These are phyloP conservation scores for Scalopus aquaticus DNA, from an alignment of 2,113 vertebrate genomes.

Conservation along the genomic window DNA sequence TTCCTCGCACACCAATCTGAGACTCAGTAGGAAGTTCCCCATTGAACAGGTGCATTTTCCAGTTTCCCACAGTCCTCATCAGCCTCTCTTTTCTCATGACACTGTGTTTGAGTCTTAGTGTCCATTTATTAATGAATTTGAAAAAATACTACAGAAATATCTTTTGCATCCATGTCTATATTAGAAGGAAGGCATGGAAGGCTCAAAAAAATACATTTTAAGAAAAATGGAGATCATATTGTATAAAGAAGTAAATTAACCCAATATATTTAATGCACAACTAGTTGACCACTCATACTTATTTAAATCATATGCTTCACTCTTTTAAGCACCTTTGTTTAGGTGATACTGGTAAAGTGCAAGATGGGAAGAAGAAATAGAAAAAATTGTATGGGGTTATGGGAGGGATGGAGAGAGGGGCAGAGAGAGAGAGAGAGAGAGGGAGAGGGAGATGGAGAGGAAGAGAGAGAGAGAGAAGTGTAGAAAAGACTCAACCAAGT, in stretches of 20 bases:
- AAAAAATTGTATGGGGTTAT: neutral
- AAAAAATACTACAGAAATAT: conserved; percentile 8
- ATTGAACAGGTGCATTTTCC: neutral
- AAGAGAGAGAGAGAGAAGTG: too few relatives aligned
- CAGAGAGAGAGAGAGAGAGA: too few relatives aligned
- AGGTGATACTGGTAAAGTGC: neutral
- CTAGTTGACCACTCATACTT: neutral
- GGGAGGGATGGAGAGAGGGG: neutral
- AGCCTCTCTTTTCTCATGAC: neutral
- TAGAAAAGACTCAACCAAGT: neutral
- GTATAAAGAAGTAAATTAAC: neutral
- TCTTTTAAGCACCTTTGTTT: neutral
- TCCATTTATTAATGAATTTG: neutral
- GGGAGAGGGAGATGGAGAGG: too few relatives aligned
- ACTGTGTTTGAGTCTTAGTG: neutral
- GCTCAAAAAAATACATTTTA: neutral
- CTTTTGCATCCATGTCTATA: neutral
- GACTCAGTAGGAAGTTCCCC: neutral
- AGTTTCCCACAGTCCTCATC: neutral
- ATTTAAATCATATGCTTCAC: neutral
- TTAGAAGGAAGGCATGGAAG: neutral
- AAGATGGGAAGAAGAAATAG: neutral
- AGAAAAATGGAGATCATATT: neutral
- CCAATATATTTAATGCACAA: neutral
- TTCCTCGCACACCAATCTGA: neutral